Conservation (phyloP, 1,140 invertebrate genomes). For the Caenorhabditis latens region DNA sequence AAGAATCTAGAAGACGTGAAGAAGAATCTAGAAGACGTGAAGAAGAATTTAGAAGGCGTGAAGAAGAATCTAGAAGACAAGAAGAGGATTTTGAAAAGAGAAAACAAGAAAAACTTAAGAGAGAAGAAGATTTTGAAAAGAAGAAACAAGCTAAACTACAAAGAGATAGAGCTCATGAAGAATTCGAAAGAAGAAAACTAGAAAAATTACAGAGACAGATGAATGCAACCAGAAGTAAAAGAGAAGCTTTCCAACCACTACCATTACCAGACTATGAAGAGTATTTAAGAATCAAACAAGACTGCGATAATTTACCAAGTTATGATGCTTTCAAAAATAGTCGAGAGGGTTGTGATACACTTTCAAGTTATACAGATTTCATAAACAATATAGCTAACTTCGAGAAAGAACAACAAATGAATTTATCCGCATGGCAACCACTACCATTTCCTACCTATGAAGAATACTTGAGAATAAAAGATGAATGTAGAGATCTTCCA, state of each 20-base stretch:
- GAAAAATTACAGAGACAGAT: too few relatives aligned
- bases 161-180: too few relatives aligned
- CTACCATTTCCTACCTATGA: conserved; percentile 34
- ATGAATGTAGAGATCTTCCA: conserved; percentile 1
- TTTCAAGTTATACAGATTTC: background rate
- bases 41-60: background rate
- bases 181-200: too few relatives aligned
- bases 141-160: background rate
- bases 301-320: background rate
- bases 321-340: conserved; percentile 4
- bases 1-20: background rate
- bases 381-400: background rate
- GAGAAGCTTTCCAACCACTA: too few relatives aligned
- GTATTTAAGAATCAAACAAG: conserved; percentile 1
- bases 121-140: background rate
- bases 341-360: background rate
- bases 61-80: too few relatives aligned
- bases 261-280: background rate
- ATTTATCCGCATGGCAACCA: background rate
- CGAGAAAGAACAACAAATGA: background rate
- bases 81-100: too few relatives aligned
- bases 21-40: background rate
- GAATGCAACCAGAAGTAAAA: too few relatives aligned
- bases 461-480: conserved; percentile 45
- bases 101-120: too few relatives aligned